Conservation (phyloP, 2,888 invertebrate species). For the Cheilosia urbana region DNA sequence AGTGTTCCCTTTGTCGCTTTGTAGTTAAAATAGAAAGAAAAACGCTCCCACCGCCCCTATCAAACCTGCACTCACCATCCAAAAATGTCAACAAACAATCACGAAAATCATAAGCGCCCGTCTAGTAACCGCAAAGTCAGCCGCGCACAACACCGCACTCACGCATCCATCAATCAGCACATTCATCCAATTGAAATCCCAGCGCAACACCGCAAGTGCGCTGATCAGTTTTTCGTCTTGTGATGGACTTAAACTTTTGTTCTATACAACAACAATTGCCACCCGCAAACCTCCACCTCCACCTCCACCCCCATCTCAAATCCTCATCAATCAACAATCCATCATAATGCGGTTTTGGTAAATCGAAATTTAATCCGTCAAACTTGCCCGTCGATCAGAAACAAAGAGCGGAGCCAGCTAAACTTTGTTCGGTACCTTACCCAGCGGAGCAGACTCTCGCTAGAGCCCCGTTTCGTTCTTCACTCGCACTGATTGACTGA, state of each 20-base stretch:
- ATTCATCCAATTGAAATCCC: constrained; percentile 25
- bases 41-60: neutral
- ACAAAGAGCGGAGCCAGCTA: constrained; percentile 27
- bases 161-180: constrained; percentile 49
- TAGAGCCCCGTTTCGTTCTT: neutral
- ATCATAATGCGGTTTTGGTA: constrained; percentile 57
- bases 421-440: neutral
- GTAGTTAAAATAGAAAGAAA: neutral
- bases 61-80: neutral
- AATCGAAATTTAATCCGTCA: constrained; percentile 67
- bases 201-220: constrained; percentile 35
- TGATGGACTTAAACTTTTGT: constrained; percentile 25
- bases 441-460: constrained; percentile 1
- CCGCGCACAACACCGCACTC: neutral
- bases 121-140: neutral
- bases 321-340: constrained; percentile 30
- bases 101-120: constrained; percentile 3
- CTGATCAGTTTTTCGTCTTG: constrained; percentile 42
- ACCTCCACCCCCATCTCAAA: constrained; percentile 15
- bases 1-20: too few relatives aligned
- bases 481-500: constrained; percentile 44
- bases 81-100: constrained; percentile 2
- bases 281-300: constrained; percentile 25
- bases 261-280: constrained; percentile 17
- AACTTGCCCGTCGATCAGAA: constrained; percentile 60